These are phyloP conservation scores for Drosophila paucipuncta DNA, from an alignment of 2,888 invertebrate species.

Conservation along the genomic window DNA sequence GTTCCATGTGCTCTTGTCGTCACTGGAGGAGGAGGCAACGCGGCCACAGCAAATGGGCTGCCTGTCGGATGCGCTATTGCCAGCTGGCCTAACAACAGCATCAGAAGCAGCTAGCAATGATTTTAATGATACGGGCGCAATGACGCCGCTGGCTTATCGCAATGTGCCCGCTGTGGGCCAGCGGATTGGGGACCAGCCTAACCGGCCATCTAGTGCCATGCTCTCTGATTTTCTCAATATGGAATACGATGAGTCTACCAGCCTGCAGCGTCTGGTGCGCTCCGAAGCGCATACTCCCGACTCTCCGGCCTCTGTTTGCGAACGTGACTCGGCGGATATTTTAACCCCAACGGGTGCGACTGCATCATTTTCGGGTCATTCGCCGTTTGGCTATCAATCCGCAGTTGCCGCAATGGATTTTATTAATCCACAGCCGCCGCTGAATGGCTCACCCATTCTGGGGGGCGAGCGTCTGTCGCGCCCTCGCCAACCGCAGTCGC, in stretches of 20 bases:
- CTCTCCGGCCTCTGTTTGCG: constrained; percentile 85
- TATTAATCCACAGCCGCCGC: constrained; percentile 63
- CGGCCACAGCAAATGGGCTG: constrained; percentile 87
- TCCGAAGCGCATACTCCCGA: constrained; percentile 85
- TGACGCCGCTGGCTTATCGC: constrained; percentile 24
- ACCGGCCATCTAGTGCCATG: constrained; percentile 87
- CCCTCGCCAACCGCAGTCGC: constrained; percentile 60
- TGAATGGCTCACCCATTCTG: constrained; percentile 70
- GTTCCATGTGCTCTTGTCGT: constrained; percentile 94
- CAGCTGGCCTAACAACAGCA: constrained; percentile 70
- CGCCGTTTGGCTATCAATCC: constrained; percentile 54
- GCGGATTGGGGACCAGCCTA: constrained; percentile 72
- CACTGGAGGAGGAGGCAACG: constrained; percentile 93
- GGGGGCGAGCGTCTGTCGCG: constrained; percentile 79
- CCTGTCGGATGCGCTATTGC: constrained; percentile 89
- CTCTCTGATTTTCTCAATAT: constrained; percentile 84
- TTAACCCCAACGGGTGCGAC: constrained; percentile 51
- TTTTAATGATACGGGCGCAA: constrained; percentile 21
- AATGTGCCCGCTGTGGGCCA: constrained; percentile 29
- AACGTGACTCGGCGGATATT: constrained; percentile 76
- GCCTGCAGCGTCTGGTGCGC: constrained; percentile 83
- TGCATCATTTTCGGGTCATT: constrained; percentile 33
- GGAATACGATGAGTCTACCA: constrained; percentile 85
- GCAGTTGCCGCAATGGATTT: constrained; percentile 45
- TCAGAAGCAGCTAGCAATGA: constrained; percentile 5